Percentiles rank a stretch among this genome's conserved stretches.
phyloP scores from a whole-genome alignment of 2,113 vertebrate genomes.

The Tupaia chinensis region DNA sequence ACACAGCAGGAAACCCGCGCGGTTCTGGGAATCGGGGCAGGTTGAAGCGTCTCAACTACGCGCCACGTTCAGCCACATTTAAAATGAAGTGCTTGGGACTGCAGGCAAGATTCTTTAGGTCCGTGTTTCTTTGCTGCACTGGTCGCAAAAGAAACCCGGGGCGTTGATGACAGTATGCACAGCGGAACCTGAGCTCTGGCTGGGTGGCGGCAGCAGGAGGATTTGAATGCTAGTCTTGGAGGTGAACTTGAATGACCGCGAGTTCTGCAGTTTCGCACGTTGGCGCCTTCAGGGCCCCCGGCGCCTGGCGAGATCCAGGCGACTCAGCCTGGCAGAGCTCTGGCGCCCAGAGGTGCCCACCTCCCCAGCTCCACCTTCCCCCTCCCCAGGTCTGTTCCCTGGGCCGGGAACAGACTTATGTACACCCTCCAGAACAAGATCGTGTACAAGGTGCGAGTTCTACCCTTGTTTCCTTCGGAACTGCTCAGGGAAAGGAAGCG shows the following conservation, averaged over 20 bases:
- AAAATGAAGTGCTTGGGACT: not conserved
- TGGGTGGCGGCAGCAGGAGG: not conserved
- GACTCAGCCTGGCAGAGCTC: not conserved
- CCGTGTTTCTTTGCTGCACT: not conserved
- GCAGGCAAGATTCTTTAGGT: not conserved
- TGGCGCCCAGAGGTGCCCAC: too few relatives aligned
- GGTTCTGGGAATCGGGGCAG: not conserved
- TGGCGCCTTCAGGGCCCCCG: not conserved
- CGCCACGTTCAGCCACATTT: not conserved
- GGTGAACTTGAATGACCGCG: not conserved
- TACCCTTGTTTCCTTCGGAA: not conserved
- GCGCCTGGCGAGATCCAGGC: fast-evolving
- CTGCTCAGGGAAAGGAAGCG: not conserved
- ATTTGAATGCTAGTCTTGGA: not conserved
- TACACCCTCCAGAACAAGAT: not conserved
- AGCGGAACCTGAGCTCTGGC: not conserved
- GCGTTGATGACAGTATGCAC: not conserved
- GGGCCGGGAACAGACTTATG: not conserved
- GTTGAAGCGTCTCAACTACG: not conserved
- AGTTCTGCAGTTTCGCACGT: not conserved
- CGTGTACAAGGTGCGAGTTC: not conserved
- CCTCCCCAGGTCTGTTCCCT: too few relatives aligned
- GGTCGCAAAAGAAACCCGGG: not conserved
- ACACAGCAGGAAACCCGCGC: not conserved
- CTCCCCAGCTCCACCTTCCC: too few relatives aligned